Evolutionary conservation across 1,140 invertebrate species (phyloP), one percentile per base, ranked within the genome.

Genomic region (Globodera ellingtonae): DNA sequence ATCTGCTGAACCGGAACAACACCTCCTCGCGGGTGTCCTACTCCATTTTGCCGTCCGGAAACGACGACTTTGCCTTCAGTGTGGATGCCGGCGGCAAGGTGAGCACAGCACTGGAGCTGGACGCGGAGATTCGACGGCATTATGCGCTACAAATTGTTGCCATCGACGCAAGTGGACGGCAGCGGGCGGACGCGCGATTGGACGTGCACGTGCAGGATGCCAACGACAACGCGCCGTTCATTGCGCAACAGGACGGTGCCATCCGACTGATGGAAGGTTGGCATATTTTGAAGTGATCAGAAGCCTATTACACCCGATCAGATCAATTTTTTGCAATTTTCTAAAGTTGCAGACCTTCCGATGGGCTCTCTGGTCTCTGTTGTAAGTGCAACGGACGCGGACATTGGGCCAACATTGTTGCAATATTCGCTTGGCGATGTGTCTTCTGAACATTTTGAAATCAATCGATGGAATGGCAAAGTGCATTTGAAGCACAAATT

Each of bases 171-270:
- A n/a, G 10, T 10, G 52, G 59, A 9, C 71, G 59, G 24, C 74
- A 65, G 18, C 46, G 56, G 21, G 65, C 77, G 13, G 76, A 81
- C 70, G 78, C 85, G 59, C 18, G 66, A 21, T n/a, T 86, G 47
- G 48, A 84, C 21, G 59, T 84, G 13, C 13, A 74, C 35, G 74
- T 84, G 24, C 62, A 87, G 13, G 78, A 84, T 52, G 50, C 74
- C 24, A 84, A 84, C 71, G 84, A 84, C 67, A 87, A 87, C 48
- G 47, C 85, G 6, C 84, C 84, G 13, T 80, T 70, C 8, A 75
- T 84, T 75, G 59, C 84, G 18, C 81, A 59, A 13, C 13, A 62
- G 4, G 15, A 18, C 18, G 21, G 62, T 2, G 62, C 52, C 24
- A 56, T 75, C 15, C 66, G 62, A 83, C 24, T 83, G 10, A 35